Base-by-base conservation (phyloP, 2,113 vertebrate genomes). In the Apeltes quadracus region DNA sequence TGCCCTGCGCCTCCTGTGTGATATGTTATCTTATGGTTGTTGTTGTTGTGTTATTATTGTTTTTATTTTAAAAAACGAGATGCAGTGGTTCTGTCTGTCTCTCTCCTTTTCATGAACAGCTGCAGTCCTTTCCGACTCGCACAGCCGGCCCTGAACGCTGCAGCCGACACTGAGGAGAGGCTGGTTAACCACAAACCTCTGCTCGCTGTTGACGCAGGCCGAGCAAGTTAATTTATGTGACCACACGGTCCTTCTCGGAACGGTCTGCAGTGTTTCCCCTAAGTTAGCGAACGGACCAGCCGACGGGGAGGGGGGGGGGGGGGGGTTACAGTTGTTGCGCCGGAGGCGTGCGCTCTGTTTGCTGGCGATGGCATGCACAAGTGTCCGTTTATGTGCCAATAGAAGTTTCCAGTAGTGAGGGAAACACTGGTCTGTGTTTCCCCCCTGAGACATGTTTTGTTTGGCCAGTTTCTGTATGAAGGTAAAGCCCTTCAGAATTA, bases 121-220 rank as follows among this genome's bases (percentile, higher is more conserved):
- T 29, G 15, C 38, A 38, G 14, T 15, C n/a, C 38, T 50, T 53
- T 50, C 13, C 27, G 62, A 59, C 27, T 71, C 44, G 18, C 50
- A 46, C 14, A 23, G 25, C 56, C 55, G 53, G 64, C 54, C 32
- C 20, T 12, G 36, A 76, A 75, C 64, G 70, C 75, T 79, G 43
- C 44, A 43, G 46, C 67, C 54, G 68, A 39, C 43, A 12, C 12
- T 0, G 39, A 65, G 74, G 61, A 56, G 57, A 67, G 39, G 57
- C 53, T 71, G 64, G 77, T 69, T 61, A 67, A 80, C 86, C 84
- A 70, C 78, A 80, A 86, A 81, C 86, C 76, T 51, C 70, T 68
- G 25, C 53, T 75, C 46, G 56, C 59, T 58, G 51, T 77, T 11
- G 7, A 48, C 15, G 1, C 23, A 54, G 68, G 51, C 69, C 58